A percentile compares a stretch with the other conserved stretches of the same genome.
Evolutionary conservation across 37 sponge, comb jelly and placozoan species (phyloP).

Genomic region (Lycopodina hypogea): DNA sequence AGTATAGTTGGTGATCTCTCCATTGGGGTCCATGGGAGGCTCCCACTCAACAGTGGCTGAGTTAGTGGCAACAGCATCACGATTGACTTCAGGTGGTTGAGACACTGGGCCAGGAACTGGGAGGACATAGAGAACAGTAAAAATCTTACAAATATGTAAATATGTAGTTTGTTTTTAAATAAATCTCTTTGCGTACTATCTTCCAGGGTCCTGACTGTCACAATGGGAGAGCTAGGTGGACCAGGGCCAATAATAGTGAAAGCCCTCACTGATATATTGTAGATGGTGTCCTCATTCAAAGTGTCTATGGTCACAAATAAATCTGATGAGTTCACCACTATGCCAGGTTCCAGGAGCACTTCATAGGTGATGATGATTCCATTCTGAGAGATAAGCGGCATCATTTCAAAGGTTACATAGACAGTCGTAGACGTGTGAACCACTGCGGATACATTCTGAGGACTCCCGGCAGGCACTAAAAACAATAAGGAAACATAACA

Average conservation of each 20-base stretch:
- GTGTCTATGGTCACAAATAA: neutral
- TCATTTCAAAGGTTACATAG: slow-evolving; percentile 6
- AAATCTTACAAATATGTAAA: neutral
- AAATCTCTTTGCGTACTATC: slow-evolving; percentile 28
- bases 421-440: neutral
- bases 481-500: neutral
- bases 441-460: slow-evolving; percentile 21
- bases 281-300: slow-evolving; percentile 11
- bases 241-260: slow-evolving; percentile 30
- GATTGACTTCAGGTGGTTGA: neutral
- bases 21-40: slow-evolving; percentile 26
- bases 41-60: slow-evolving; percentile 18
- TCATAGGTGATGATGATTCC: slow-evolving; percentile 22
- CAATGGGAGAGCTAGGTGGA: slow-evolving; percentile 3
- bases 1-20: slow-evolving; percentile 18
- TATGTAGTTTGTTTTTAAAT: neutral
- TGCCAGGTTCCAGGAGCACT: neutral
- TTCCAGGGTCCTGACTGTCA: slow-evolving; percentile 19
- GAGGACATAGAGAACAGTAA: neutral
- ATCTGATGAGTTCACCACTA: neutral
- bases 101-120: slow-evolving; percentile 22
- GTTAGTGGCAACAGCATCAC: neutral
- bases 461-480: slow-evolving; percentile 9
- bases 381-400: slow-evolving; percentile 11
- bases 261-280: slow-evolving; percentile 37